A percentile compares a stretch with the other conserved stretches of the same genome.
Evolutionary conservation across 2,797 vertebrate genomes (phyloP).

Genomic region (Xiphorhynchus erythropygius): DNA sequence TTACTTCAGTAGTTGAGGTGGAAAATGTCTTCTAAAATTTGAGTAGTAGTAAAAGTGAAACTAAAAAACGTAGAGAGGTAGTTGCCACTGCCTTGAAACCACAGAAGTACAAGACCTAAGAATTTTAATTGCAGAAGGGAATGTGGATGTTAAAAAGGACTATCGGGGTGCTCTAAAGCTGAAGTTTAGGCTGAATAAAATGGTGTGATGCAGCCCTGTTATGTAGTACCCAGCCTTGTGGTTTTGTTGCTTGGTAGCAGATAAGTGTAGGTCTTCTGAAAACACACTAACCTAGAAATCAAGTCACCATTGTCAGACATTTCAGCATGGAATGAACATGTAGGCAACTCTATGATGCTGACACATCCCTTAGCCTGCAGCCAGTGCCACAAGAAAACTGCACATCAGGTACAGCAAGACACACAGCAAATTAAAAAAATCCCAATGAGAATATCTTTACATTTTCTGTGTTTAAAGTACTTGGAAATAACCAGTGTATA

Average conservation of each 20-base stretch:
- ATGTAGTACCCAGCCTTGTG: background rate
- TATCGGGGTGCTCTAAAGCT: background rate
- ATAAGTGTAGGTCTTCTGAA: background rate
- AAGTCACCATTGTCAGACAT: background rate
- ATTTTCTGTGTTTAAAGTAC: background rate
- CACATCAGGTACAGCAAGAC: background rate
- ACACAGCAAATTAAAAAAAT: background rate
- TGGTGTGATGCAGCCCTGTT: background rate
- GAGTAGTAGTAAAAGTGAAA: slow-evolving; percentile 49
- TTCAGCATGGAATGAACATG: background rate
- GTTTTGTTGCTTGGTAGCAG: background rate
- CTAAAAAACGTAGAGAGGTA: background rate
- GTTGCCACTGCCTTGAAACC: background rate
- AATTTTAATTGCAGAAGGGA: background rate
- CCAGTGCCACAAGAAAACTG: background rate
- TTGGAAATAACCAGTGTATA: background rate
- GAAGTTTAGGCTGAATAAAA: background rate
- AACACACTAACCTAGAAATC: background rate
- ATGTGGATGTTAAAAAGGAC: background rate
- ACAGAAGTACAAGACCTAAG: background rate
- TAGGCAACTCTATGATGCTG: background rate
- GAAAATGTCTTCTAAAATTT: slow-evolving; percentile 35
- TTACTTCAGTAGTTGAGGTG: background rate
- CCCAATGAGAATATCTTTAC: fast-evolving
- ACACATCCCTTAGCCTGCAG: background rate